Base-by-base conservation (phyloP, 2,888 invertebrate genomes). In the Zaprionus obscuricornis region DNA sequence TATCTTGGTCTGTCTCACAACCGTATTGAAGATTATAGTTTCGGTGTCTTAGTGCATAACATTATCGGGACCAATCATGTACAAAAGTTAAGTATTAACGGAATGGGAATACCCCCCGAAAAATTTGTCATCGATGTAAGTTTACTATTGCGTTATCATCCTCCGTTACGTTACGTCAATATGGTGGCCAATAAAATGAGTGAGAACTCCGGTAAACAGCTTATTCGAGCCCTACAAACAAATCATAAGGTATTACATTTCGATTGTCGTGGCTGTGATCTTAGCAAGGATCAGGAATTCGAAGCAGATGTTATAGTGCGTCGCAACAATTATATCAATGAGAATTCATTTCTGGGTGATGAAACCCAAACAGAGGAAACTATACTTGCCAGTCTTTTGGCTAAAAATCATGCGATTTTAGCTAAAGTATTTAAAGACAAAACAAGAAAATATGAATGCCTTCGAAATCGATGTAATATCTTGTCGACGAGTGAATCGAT, bases 1-100 rank as follows among this genome's bases (percentile, higher is more conserved):
- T 86, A 85, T 37, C 62, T 89, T 4, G 85, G 85, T 0, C 33
- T 89, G 10, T 84, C 79, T n/a, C n/a, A n/a, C n/a, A n/a, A n/a
- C n/a, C n/a, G n/a, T n/a, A n/a, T n/a, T n/a, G n/a, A n/a, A n/a
- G n/a, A n/a, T n/a, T n/a, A n/a, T n/a, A n/a, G n/a, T n/a, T n/a
- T n/a, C n/a, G n/a, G n/a, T n/a, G n/a, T n/a, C n/a, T n/a, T n/a
- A n/a, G 27, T 55, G n/a, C 37, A 34, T 0, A 16, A 39, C 1
- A 57, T 89, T 4, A 10, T 70, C 0, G 67, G 54, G 1, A 83
- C 79, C 0, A 11, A 68, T 0, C 71, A 87, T 1, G 49, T 89
- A 0, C 13, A 45, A 8, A 43, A 74, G 11, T 45, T 89, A 2
- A 77, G 71, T 31, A 22, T 89, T 2, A 73, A 72, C 1, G 88